Percentiles rank a stretch among this genome's conserved stretches.
Evolutionary conservation across 2,113 vertebrate species (phyloP).

Genomic region (Lutjanus erythropterus): DNA sequence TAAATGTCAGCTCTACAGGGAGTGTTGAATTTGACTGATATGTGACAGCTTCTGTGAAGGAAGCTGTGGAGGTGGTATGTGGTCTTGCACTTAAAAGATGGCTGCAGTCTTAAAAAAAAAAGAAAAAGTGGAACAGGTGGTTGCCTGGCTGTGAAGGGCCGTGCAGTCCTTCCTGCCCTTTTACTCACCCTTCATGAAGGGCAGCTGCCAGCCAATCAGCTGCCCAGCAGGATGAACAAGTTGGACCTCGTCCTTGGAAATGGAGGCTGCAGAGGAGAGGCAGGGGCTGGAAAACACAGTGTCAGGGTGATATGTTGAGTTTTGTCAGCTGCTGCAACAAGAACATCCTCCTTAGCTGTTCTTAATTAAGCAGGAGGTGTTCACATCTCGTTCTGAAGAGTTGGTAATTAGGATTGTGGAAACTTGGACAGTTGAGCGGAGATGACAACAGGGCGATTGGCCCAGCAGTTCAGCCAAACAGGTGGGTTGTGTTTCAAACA

Average conservation of each 20-base stretch:
- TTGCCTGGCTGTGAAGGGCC: constrained; percentile 46
- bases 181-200: constrained; percentile 53
- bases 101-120: background rate
- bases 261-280: constrained; percentile 14
- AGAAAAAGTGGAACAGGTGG: constrained; percentile 24
- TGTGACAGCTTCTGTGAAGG: background rate
- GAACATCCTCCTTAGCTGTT: constrained; percentile 9
- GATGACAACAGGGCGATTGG: background rate
- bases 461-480: constrained; percentile 8
- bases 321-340: constrained; percentile 29
- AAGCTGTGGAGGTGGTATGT: background rate
- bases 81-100: constrained; percentile 16
- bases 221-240: constrained; percentile 58
- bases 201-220: constrained; percentile 63
- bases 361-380: constrained; percentile 51
- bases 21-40: constrained; percentile 5
- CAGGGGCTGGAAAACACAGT: background rate
- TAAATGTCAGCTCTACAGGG: background rate
- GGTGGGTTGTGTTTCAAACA: background rate
- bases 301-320: constrained; percentile 17
- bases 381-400: constrained; percentile 25
- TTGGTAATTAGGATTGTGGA: constrained; percentile 25
- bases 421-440: constrained; percentile 10
- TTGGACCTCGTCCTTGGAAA: constrained; percentile 56
- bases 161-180: constrained; percentile 48